Base-by-base conservation (phyloP, 1,140 invertebrate species). In the Bombus superbus region DNA sequence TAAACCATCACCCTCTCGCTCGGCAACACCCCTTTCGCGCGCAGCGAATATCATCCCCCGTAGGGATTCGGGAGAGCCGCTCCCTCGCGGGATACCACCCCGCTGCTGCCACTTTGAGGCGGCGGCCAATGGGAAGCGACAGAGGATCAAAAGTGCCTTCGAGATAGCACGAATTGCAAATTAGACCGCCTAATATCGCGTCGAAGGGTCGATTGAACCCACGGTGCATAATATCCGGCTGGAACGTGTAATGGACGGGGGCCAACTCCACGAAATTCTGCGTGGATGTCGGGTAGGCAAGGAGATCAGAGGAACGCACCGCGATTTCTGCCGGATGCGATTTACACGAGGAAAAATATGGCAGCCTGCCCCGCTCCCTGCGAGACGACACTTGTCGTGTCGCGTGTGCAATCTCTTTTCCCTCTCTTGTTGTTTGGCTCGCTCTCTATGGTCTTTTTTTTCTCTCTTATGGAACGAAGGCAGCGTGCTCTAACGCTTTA, bases 111-210 rank as follows among this genome's bases (percentile, higher is more conserved):
- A 86, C 90, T 91, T 90, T 90, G 89, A 90, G 85, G 66, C 62
- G 86, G 79, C 71, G 75, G n/a, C 75, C 89, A 85, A 87, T 89
- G 86, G 77, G 77, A 87, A 64, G 85, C 83, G 89, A 88, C 86
- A 81, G 64, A 66, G 83, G 89, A 91, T 90, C 90, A 91, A 91
- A 91, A 90, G 90, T 86, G 74, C 68, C 86, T 68, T 59, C 81
- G 62, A 80, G 90, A 82, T 85, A 75, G 81, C 90, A 88, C 89
- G 89, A 91, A 91, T 91, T 91, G 90, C 90, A 90, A 91, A 91
- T 91, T 88, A 86, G 81, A 76, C 87, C 47, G 81, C 42, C 81
- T 85, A 77, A 86, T 80, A 86, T 90, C 79, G 66, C 80, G 68
- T 66, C 75, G 66, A 86, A 78, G 88, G 71, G 66, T 68, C 62